Base-by-base conservation (phyloP, 2,113 vertebrate species). In the Oreotrochilus melanogaster region DNA sequence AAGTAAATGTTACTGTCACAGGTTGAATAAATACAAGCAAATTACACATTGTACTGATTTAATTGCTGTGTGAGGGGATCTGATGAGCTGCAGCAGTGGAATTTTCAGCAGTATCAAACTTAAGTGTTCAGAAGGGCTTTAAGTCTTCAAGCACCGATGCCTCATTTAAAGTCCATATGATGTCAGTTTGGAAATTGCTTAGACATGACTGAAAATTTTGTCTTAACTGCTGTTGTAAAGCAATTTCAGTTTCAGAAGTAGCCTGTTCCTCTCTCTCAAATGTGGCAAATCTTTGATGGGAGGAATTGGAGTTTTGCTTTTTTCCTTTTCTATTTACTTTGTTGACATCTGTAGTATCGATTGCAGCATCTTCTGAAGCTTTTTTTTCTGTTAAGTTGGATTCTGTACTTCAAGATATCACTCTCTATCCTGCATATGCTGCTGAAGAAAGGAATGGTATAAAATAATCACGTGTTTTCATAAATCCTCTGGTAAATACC, bases 381-480 rank as follows among this genome's bases (percentile, higher is more conserved):
- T 71, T 78, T 62, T 61, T 64, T 81, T 58, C 72, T 81, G 89
- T 94, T 94, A 96, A 97, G 91, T 96, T 97, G 61, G 86, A 85
- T 98, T 97, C 86, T 95, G 80, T 97, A 90, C 88, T 97, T 94
- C 87, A 90, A 97, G 94, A 89, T 97, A 95, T 33, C 47, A 13
- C 84, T 95, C 94, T 96, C 86, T 96, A 84, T 95, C 92, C 95
- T 96, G 95, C 97, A 93, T 97, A 93, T 96, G 93, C 96, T 96
- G 88, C 96, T 90, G 96, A 97, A 97, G 97, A 97, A 96, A 96
- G 94, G 91, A 98, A 96, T 97, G 96, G 97, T 98, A 95, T 92
- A 92, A 97, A 98, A 97, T 97, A 97, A 98, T 97, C 92, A 95
- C 56, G 67, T 98, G 93, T 97, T 98, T 98, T 98, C 97, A 94